Base-by-base conservation (phyloP, 2,888 invertebrate genomes). In the Euzophera pinguis region DNA sequence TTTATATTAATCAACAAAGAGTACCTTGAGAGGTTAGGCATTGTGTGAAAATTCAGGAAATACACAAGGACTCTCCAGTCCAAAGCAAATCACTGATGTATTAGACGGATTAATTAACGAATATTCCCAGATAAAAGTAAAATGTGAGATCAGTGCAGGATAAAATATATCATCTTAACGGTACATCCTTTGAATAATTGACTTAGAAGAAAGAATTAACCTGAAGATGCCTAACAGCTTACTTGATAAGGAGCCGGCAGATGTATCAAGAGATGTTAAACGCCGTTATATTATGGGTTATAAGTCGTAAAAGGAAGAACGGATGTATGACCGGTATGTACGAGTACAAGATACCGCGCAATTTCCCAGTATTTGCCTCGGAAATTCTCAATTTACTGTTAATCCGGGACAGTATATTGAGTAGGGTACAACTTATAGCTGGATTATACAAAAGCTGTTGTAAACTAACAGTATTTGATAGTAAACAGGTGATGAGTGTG, bases 261-360 rank as follows among this genome's bases (percentile, higher is more conserved):
- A 34, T 41, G 34, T 16, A 42, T 43, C 51, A 43, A 65, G 64
- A 58, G 56, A 60, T 62, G 60, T 62, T 65, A 64, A 67, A 69
- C 73, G 59, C 82, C 79, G 84, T 82, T 84, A 79, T 73, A 76
- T 77, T 75, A 82, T 78, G 64, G 78, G 78, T 79, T 79, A 79
- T 77, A 81, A 78, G 76, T 80, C 80, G 71, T 76, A 78, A 72
- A 84, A 75, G 81, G 82, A 66, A 68, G 66, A 61, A 67, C 77
- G 75, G 74, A 78, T 74, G 71, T 61, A 61, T 55, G 64, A 59
- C 63, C 61, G 64, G 60, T 29, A 27, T 14, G 34, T 35, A 66
- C 64, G 63, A 65, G 34, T 35, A 66, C 64, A 64, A 65, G 65
- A 52, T 48, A 57, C 52, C 52, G 60, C 59, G 60, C 62, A 65